Conservation (phyloP, 2,888 invertebrate species). For the Polymixis flavicincta region DNA sequence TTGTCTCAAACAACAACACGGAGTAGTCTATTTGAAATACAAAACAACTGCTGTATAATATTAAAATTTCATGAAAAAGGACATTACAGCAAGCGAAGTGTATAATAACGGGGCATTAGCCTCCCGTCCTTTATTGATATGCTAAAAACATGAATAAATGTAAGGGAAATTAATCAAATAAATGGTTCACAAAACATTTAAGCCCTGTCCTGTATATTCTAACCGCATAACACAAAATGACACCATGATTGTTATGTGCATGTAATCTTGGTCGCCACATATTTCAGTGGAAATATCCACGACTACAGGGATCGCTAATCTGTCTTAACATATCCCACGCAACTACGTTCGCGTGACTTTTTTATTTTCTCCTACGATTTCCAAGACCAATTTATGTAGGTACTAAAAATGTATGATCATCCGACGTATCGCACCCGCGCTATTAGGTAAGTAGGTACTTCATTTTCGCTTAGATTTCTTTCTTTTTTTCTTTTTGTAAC, state of each 20-base stretch:
- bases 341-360: neutral
- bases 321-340: neutral
- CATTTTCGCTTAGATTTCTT: neutral
- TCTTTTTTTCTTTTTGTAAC: neutral
- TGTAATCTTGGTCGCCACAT: neutral
- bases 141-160: constrained; percentile 59
- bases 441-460: neutral
- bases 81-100: constrained; percentile 45
- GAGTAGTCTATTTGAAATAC: constrained; percentile 46
- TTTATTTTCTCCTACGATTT: neutral
- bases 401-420: neutral
- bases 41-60: constrained; percentile 51
- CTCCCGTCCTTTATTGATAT: constrained; percentile 63
- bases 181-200: constrained; percentile 3
- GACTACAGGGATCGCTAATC: neutral
- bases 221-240: neutral
- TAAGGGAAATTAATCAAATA: constrained; percentile 11
- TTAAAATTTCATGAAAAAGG: constrained; percentile 56
- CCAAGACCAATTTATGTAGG: neutral
- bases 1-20: constrained; percentile 29
- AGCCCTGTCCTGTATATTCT: constrained; percentile 3
- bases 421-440: too few relatives aligned
- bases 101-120: constrained; percentile 60
- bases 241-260: neutral
- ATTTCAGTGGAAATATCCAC: neutral